phyloP scores from a whole-genome alignment of 2,888 invertebrate genomes.

The Drosophila kanekoi region DNA sequence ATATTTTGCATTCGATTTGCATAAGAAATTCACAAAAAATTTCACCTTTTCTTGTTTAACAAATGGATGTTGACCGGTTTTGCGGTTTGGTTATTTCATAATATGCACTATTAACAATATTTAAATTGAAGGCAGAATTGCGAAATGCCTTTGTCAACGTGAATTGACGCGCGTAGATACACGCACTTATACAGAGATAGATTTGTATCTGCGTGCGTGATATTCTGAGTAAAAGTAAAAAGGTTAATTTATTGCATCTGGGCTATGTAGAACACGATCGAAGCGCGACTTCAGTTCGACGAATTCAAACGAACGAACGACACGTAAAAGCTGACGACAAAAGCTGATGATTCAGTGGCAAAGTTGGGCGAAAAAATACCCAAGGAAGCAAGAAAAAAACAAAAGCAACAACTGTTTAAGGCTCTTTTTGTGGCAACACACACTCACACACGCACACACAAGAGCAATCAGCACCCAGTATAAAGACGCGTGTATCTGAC shows the following conservation, averaged over 20 bases:
- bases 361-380: constrained; percentile 13
- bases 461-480: constrained; percentile 24
- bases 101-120: constrained; percentile 42
- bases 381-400: constrained; percentile 18
- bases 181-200: constrained; percentile 1
- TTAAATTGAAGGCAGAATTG: constrained; percentile 26
- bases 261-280: constrained; percentile 58
- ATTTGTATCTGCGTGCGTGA: constrained; percentile 12
- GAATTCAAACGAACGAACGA: constrained; percentile 21
- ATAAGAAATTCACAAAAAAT: constrained; percentile 56
- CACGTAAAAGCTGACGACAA: constrained; percentile 11
- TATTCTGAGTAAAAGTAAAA: constrained; percentile 21
- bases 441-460: constrained; percentile 4
- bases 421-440: constrained; percentile 31
- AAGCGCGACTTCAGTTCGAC: constrained; percentile 47
- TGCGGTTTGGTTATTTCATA: constrained; percentile 42
- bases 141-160: constrained; percentile 11
- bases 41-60: constrained; percentile 42
- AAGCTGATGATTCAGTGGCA: constrained; percentile 48
- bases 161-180: not conserved
- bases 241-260: constrained; percentile 43
- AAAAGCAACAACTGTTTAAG: constrained; percentile 39
- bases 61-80: constrained; percentile 49
- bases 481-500: constrained; percentile 58
- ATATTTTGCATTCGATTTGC: constrained; percentile 52